These are phyloP conservation scores for Andrena bicolor DNA, from an alignment of 2,888 invertebrate genomes.

Conservation along the genomic window DNA sequence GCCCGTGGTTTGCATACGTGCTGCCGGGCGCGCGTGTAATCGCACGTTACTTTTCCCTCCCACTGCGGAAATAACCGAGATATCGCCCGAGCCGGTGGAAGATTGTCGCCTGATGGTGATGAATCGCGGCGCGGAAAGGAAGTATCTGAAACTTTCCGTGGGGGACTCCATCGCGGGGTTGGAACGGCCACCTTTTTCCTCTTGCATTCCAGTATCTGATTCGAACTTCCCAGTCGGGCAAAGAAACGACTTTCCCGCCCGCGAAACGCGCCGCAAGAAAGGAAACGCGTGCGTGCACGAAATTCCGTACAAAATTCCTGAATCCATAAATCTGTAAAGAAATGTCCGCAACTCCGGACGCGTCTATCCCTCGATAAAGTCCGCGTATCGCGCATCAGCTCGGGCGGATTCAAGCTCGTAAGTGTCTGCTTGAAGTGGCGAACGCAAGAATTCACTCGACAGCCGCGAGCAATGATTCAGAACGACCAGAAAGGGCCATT, in stretches of 20 bases:
- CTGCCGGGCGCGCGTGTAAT: slow-evolving; percentile 33
- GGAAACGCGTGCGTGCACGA: no score
- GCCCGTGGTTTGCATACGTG: slow-evolving; percentile 27
- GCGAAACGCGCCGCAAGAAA: no score
- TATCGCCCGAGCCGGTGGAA: slow-evolving; percentile 35
- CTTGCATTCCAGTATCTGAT: slow-evolving; percentile 11
- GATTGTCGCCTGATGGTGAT: slow-evolving; percentile 44
- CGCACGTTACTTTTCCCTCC: slow-evolving; percentile 39
- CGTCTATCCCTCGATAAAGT: no score
- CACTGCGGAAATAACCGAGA: slow-evolving; percentile 43
- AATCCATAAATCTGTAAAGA: no score
- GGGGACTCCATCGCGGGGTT: background rate
- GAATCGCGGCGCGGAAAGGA: slow-evolving; percentile 28
- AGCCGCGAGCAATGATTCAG: background rate
- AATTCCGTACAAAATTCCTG: no score
- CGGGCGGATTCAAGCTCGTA: background rate
- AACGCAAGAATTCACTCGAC: background rate
- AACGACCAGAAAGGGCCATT: background rate
- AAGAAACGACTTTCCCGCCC: background rate
- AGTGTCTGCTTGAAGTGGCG: background rate
- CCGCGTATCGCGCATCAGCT: background rate
- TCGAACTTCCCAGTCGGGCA: slow-evolving; percentile 14
- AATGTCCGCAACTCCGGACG: no score
- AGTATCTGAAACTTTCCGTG: slow-evolving; percentile 1
- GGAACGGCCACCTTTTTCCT: background rate